phyloP scores from a whole-genome alignment of 2,113 vertebrate species.

The Petromus typicus region DNA sequence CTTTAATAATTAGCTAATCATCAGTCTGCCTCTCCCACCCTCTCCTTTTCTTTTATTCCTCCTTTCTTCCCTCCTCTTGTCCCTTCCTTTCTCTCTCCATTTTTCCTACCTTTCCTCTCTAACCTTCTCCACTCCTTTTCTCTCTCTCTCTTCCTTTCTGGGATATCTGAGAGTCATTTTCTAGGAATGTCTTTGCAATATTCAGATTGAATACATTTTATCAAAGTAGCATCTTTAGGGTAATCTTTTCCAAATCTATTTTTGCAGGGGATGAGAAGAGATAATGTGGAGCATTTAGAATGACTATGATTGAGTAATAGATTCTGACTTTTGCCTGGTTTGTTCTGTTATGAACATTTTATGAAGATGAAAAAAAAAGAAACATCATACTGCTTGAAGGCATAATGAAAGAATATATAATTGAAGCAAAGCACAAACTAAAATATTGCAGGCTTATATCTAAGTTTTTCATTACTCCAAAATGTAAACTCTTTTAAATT shows the following conservation, averaged over 20 bases:
- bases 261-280: constrained; percentile 56
- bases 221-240: constrained; percentile 61
- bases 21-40: neutral
- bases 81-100: neutral
- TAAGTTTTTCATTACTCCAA: constrained; percentile 70
- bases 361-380: constrained; percentile 59
- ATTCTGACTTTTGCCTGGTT: constrained; percentile 69
- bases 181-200: constrained; percentile 53
- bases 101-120: no score
- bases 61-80: neutral
- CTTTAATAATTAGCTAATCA: neutral
- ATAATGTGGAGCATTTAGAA: constrained; percentile 62
- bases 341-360: constrained; percentile 70
- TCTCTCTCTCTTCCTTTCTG: neutral
- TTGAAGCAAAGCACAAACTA: constrained; percentile 68
- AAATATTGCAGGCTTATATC: constrained; percentile 63
- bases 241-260: constrained; percentile 70
- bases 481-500: constrained; percentile 73
- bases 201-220: constrained; percentile 62
- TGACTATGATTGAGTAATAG: constrained; percentile 60
- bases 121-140: accelerated
- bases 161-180: constrained; percentile 23
- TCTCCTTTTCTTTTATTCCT: neutral
- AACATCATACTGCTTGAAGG: constrained; percentile 21
- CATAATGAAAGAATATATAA: constrained; percentile 66